Evolutionary conservation across 2,888 invertebrate species (phyloP).

Genomic region (Cataglyphis cursor): DNA sequence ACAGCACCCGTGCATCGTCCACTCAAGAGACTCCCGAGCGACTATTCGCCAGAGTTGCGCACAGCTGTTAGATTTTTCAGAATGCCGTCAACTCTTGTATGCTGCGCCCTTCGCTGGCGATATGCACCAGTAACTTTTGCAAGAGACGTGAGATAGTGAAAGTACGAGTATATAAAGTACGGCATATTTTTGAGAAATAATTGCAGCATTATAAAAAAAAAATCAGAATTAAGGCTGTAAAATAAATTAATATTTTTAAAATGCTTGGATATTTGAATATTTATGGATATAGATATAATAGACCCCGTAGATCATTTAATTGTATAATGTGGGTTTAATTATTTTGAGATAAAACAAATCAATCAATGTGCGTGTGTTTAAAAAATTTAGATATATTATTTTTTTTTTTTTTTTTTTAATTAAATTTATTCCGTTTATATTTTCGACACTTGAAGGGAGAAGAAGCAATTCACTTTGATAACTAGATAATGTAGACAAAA

Average conservation of each 20-base stretch:
- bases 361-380: not conserved
- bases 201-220: not conserved
- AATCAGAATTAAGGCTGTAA: not conserved
- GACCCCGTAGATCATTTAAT: not conserved
- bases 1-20: conserved; percentile 31
- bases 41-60: conserved; percentile 8
- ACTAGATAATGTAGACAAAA: conserved; percentile 8
- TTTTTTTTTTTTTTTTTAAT: not conserved
- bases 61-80: conserved; percentile 29
- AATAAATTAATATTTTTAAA: not conserved
- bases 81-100: conserved; percentile 10
- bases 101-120: not conserved
- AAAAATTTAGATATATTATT: not conserved
- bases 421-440: not conserved
- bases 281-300: not conserved
- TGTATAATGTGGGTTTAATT: not conserved
- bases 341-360: not conserved
- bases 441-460: not conserved
- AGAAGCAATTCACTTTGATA: not conserved
- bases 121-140: conserved; percentile 9
- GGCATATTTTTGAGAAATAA: not conserved
- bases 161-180: not conserved
- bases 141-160: not conserved
- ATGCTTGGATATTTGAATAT: not conserved
- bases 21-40: conserved; percentile 30